Conservation (phyloP, 2,113 vertebrate species). For the Chaetodon trifascialis region DNA sequence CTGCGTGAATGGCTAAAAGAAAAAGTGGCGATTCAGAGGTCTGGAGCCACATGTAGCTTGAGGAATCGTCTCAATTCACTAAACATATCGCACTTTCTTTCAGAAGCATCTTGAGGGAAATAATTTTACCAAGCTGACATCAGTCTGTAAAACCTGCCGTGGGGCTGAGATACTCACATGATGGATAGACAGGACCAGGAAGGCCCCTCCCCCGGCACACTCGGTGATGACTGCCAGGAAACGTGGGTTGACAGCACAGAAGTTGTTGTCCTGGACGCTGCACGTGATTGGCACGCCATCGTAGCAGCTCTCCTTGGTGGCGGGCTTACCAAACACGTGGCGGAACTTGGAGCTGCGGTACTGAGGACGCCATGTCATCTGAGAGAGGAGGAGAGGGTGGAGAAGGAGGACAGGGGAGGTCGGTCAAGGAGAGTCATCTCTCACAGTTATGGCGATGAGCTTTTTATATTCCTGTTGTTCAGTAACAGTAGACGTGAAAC, state of each 20-base stretch:
- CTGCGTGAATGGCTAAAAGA: background rate
- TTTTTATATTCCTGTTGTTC: constrained; percentile 17
- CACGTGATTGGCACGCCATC: constrained; percentile 94
- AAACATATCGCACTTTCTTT: background rate
- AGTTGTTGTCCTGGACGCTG: constrained; percentile 95
- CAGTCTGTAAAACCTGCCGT: background rate
- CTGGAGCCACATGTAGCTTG: background rate
- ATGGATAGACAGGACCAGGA: constrained; percentile 91
- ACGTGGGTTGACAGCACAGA: constrained; percentile 93
- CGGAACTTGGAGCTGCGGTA: constrained; percentile 95
- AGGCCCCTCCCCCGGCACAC: constrained; percentile 92
- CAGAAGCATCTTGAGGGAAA: background rate
- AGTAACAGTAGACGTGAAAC: background rate
- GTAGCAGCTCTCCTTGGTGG: constrained; percentile 92
- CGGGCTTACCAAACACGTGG: constrained; percentile 93
- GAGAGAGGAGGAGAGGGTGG: constrained; percentile 24
- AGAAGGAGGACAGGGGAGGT: constrained; percentile 10
- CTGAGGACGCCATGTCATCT: constrained; percentile 98
- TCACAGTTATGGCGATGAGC: constrained; percentile 7
- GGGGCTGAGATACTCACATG: constrained; percentile 86
- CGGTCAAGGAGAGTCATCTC: constrained; percentile 43
- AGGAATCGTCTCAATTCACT: background rate
- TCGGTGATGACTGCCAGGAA: constrained; percentile 96
- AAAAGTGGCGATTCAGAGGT: background rate
- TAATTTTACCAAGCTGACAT: background rate